Evolutionary conservation across 2,797 vertebrate genomes (phyloP).

Genomic region (Aplochiton taeniatus): DNA sequence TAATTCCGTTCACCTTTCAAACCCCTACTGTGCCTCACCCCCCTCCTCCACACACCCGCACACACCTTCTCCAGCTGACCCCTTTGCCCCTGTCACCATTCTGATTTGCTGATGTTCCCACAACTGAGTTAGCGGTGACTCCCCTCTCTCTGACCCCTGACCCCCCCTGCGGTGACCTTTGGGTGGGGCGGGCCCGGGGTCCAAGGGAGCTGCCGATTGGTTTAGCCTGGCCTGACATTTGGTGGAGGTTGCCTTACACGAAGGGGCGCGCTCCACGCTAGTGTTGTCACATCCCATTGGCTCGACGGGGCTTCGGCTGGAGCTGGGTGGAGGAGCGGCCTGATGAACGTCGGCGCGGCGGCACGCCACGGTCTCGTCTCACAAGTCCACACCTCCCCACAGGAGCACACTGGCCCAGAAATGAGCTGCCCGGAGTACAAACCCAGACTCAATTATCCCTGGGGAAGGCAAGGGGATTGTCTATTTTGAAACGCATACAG

Average conservation of each 20-base stretch:
- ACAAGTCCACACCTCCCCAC: slow-evolving; percentile 5
- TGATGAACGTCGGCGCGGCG: slow-evolving; percentile 15
- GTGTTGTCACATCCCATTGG: slow-evolving; percentile 33
- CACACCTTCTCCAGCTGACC: slow-evolving; percentile 38
- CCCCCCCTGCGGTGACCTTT: slow-evolving; percentile 22
- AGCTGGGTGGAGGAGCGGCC: slow-evolving; percentile 5
- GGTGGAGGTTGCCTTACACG: slow-evolving; percentile 30
- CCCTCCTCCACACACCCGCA: slow-evolving; percentile 12
- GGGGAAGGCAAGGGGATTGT: too few species aligned
- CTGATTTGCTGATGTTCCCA: slow-evolving; percentile 53
- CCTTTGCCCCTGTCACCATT: slow-evolving; percentile 20
- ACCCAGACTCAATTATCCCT: too few species aligned
- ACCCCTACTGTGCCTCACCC: too few species aligned
- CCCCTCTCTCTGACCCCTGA: slow-evolving; percentile 46
- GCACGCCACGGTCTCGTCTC: slow-evolving; percentile 22
- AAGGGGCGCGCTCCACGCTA: slow-evolving; percentile 9
- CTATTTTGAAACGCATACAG: too few species aligned
- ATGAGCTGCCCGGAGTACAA: slow-evolving; percentile 16
- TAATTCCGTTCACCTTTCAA: slow-evolving; percentile 52
- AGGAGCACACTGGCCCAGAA: not conserved
- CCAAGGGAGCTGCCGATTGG: slow-evolving; percentile 48
- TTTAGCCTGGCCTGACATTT: slow-evolving; percentile 53
- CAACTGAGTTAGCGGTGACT: slow-evolving; percentile 47
- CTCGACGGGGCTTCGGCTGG: not conserved
- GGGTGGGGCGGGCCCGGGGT: slow-evolving; percentile 21